Percentiles rank a stretch among this genome's conserved stretches.
phyloP scores from a whole-genome alignment of 1,140 invertebrate genomes.

The Neotoxoptera formosana region DNA sequence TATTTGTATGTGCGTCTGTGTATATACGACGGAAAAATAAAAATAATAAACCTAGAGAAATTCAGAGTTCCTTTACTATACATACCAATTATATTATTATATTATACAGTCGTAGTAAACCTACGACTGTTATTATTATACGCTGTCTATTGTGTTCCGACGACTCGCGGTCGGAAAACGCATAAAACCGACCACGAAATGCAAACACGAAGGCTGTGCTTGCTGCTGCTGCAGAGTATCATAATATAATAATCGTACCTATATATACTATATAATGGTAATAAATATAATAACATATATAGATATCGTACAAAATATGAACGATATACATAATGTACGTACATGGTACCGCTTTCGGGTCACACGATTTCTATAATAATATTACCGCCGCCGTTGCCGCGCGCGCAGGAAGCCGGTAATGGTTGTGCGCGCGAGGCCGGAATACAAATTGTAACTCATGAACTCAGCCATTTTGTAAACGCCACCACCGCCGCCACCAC shows the following conservation, averaged over 20 bases:
- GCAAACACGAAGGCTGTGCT: background rate
- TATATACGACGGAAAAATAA: background rate
- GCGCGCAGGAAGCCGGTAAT: slow-evolving; percentile 34
- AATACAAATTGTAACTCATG: slow-evolving; percentile 47
- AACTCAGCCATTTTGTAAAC: slow-evolving; percentile 53
- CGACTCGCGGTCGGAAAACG: background rate
- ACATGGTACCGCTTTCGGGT: slow-evolving; percentile 3
- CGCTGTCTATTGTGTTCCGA: background rate
- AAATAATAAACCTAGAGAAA: slow-evolving; percentile 8
- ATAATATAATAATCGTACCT: background rate
- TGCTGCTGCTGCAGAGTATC: background rate
- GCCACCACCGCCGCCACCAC: background rate
- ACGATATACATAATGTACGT: background rate
- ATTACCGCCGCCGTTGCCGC: background rate
- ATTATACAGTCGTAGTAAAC: background rate
- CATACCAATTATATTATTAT: background rate
- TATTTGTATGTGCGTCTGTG: background rate
- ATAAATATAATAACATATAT: background rate
- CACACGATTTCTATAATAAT: slow-evolving; percentile 38
- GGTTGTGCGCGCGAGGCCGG: slow-evolving; percentile 7
- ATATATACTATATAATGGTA: background rate
- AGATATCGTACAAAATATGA: background rate
- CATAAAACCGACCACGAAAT: background rate
- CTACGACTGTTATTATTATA: background rate
- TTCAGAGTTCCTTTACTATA: background rate